Base-by-base conservation (phyloP, 1,140 invertebrate species). In the Aphis gossypii region DNA sequence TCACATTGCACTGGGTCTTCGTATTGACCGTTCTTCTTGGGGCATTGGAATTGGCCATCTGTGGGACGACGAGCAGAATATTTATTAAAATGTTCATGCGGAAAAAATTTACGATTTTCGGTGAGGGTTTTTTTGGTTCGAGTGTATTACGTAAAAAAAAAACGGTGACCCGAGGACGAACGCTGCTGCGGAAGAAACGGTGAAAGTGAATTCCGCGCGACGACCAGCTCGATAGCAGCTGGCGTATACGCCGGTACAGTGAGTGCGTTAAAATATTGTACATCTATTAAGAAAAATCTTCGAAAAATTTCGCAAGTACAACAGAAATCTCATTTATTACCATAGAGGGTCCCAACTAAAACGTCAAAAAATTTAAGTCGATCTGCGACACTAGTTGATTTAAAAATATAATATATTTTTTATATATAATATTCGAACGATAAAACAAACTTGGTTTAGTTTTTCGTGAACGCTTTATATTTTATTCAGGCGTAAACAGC, bases 1-100 rank as follows among this genome's bases (percentile, higher is more conserved):
- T 98, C 98, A 94, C 98, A 98, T 95, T 98, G 97, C 46, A 96
- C 95, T 1, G 96, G 95, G 95, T 98, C 97, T 94, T 97, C 97
- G 95, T 97, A 98, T 94, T 97, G 97, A 14, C 97, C 97, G 94
- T 97, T 96, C 94, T 97, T 96, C 87, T 96, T 96, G 30, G 97
- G 97, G 95, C 98, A 98, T 95, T 97, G 96, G 95, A 96, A 98
- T 93, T 95, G 96, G 84, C 89, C 93, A 60, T 94, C 68, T 92
- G 9, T 25, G n/a, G 4, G n/a, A 51, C 2, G 30, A 20, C 1
- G 60, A 76, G 0, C 4, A 76, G n/a, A 76, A n/a, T 14, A 76
- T 76, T 1, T 18, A 76, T 18, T 68, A 11, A 68, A n/a, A n/a
- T 18, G 30, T 11, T n/a, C 25, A 68, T 11, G 3, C 1, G 56